phyloP scores from a whole-genome alignment of 2,113 vertebrate genomes.

The Macheiramphus alcinus region DNA sequence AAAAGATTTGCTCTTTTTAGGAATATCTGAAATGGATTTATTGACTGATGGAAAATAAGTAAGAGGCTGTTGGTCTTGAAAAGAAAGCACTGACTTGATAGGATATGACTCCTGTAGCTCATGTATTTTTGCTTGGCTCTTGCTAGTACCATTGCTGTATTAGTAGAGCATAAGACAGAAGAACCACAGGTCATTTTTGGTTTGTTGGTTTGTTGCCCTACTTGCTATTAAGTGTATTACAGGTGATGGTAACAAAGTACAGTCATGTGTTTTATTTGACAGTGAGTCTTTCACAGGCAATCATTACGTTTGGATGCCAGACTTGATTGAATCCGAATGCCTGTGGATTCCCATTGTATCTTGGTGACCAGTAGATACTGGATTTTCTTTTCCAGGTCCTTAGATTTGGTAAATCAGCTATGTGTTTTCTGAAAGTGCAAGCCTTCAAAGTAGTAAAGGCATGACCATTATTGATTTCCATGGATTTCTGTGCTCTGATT shows the following conservation, averaged over 20 bases:
- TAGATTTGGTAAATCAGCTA: background rate
- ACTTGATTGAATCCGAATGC: background rate
- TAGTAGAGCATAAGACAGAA: background rate
- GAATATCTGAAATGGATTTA: background rate
- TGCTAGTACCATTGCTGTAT: background rate
- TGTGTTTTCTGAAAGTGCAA: background rate
- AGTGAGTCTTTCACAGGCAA: background rate
- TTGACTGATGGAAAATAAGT: background rate
- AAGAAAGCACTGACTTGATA: background rate
- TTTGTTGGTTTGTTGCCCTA: background rate
- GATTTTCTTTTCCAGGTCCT: background rate
- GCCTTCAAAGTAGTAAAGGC: background rate
- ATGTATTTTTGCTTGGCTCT: background rate
- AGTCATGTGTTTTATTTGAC: background rate
- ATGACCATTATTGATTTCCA: background rate
- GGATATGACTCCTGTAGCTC: background rate
- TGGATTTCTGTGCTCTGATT: background rate
- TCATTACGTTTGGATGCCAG: background rate
- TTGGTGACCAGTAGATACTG: background rate
- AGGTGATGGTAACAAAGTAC: background rate
- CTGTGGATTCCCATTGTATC: background rate
- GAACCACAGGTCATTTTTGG: background rate
- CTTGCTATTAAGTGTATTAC: background rate
- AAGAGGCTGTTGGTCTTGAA: background rate
- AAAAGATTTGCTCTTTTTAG: background rate